A percentile compares a stretch with the other conserved stretches of the same genome.
Evolutionary conservation across 64 coral and sea anemone genomes (phyloP).

Genomic region (Dendrophyllia cribrosa): DNA sequence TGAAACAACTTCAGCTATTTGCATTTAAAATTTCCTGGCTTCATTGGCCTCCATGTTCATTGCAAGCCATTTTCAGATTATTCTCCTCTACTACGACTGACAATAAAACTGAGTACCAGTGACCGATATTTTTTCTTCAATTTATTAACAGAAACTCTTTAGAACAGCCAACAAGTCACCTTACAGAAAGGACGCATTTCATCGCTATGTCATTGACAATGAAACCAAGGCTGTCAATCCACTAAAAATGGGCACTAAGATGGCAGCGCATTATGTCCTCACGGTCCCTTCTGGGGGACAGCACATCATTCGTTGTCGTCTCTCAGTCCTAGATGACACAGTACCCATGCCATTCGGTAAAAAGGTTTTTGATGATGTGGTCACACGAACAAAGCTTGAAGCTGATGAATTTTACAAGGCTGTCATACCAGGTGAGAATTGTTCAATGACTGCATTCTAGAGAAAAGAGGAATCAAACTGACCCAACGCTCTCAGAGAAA

Average conservation of each 20-base stretch:
- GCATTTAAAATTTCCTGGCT: too few species aligned
- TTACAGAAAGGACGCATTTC: slow-evolving; percentile 77
- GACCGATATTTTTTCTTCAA: background rate
- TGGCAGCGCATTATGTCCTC: slow-evolving; percentile 78
- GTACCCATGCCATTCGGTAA: slow-evolving; percentile 8
- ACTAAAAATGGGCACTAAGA: slow-evolving; percentile 59
- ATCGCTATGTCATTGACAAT: slow-evolving; percentile 78
- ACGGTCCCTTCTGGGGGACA: slow-evolving; percentile 52
- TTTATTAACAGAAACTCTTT: slow-evolving; percentile 42
- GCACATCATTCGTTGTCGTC: slow-evolving; percentile 59
- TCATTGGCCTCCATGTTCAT: too few species aligned
- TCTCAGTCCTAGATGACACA: slow-evolving; percentile 44
- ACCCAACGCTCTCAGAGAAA: background rate
- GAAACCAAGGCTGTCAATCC: slow-evolving; percentile 60
- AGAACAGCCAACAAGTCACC: slow-evolving; percentile 25
- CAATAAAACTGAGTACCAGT: too few species aligned
- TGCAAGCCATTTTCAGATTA: too few species aligned
- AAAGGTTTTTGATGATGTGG: slow-evolving; percentile 40
- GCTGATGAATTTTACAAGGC: slow-evolving; percentile 72
- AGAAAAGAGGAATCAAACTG: background rate
- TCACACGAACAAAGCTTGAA: slow-evolving; percentile 58
- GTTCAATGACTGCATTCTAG: background rate
- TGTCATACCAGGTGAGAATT: slow-evolving; percentile 71
- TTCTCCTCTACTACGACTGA: too few species aligned
- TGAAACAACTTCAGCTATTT: too few species aligned